Conservation (phyloP, 2,797 vertebrate species). For the Novumbra hubbsi region DNA sequence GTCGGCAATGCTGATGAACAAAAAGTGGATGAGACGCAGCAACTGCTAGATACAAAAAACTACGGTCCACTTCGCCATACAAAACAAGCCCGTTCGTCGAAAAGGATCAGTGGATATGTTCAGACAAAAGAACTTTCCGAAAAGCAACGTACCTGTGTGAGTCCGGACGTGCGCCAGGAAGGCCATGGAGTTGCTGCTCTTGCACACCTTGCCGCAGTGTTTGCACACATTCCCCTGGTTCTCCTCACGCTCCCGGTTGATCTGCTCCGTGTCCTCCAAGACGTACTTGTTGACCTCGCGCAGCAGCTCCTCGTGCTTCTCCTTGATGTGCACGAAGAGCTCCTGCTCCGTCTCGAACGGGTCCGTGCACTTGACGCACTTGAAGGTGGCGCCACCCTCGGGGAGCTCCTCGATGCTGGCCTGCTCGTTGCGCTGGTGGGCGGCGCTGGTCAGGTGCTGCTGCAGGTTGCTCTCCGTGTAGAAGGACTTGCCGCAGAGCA, state of each 20-base stretch:
- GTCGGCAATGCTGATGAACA: background rate
- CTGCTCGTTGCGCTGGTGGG: conserved; percentile 91
- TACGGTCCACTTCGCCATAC: background rate
- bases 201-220: conserved; percentile 96
- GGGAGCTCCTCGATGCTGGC: conserved; percentile 93
- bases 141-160: conserved; percentile 86
- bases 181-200: conserved; percentile 98
- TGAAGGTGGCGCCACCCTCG: conserved; percentile 92
- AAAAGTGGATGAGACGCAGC: background rate
- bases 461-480: conserved; percentile 97
- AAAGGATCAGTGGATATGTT: background rate
- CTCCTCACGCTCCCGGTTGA: conserved; percentile 95
- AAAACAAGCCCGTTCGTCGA: background rate
- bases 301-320: conserved; percentile 95
- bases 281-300: conserved; percentile 98
- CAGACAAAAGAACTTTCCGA: background rate
- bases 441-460: conserved; percentile 92
- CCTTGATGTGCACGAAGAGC: conserved; percentile 95
- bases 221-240: conserved; percentile 96
- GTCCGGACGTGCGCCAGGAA: conserved; percentile 97
- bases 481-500: conserved; percentile 97
- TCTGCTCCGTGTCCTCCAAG: conserved; percentile 95
- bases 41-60: background rate
- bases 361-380: conserved; percentile 94
- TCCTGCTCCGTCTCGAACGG: conserved; percentile 92